A percentile compares a stretch with the other conserved stretches of the same genome.
These are phyloP conservation scores for Chelonus insularis DNA, from an alignment of 1,140 invertebrate species.

Conservation along the genomic window DNA sequence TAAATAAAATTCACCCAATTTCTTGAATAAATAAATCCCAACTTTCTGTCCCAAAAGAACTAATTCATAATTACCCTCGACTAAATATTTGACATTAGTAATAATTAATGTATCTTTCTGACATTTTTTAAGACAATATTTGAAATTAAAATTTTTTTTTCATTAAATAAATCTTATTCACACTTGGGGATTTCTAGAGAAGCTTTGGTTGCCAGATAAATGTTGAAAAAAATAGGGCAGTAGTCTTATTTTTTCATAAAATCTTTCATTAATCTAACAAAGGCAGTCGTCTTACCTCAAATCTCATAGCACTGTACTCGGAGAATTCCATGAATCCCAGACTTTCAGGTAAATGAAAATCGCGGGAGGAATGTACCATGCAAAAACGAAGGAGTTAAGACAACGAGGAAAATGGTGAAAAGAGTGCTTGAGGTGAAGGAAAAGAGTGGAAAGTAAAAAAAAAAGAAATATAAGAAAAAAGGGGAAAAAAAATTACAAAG, in stretches of 20 bases:
- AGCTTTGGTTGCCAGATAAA: no score
- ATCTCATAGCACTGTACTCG: slow-evolving; percentile 18
- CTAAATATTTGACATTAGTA: no score
- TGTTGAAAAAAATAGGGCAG: no score
- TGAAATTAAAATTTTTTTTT: no score
- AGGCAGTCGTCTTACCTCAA: slow-evolving; percentile 3
- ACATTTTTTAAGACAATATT: no score
- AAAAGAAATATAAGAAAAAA: slow-evolving; percentile 2
- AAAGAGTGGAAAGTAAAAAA: slow-evolving; percentile 2
- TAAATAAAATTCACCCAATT: no score
- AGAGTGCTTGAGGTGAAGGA: slow-evolving; percentile 7
- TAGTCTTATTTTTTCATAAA: slow-evolving; percentile 2
- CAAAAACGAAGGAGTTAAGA: slow-evolving; percentile 31
- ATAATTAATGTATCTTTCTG: no score
- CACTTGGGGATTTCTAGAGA: no score
- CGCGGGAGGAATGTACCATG: slow-evolving; percentile 27
- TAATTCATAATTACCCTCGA: no score
- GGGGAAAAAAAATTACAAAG: slow-evolving; percentile 27
- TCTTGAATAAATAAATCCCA: no score
- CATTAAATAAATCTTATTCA: no score
- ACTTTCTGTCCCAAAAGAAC: no score
- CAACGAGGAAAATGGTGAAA: slow-evolving; percentile 18
- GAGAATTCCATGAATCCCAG: slow-evolving; percentile 23
- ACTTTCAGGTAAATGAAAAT: slow-evolving; percentile 50
- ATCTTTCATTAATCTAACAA: slow-evolving; percentile 10